Conservation (phyloP, 1,140 invertebrate species). For the Drusus annulatus region DNA sequence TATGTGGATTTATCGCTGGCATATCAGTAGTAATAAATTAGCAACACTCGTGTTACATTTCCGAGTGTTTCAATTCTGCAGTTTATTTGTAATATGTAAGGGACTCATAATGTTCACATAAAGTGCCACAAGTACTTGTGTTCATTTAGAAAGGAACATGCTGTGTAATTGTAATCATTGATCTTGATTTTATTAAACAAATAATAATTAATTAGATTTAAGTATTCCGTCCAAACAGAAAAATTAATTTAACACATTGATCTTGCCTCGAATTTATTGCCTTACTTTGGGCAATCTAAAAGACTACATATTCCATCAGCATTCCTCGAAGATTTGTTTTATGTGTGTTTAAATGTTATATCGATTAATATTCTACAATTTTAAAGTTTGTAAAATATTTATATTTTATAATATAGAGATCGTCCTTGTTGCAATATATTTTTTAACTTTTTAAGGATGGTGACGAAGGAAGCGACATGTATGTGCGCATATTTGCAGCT, state of each 20-base stretch:
- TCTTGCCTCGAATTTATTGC: conserved; percentile 12
- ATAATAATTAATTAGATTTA: not conserved
- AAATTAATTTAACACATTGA: not conserved
- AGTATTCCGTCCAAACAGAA: conserved; percentile 14
- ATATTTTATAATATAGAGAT: not conserved
- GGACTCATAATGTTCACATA: no score
- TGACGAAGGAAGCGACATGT: no score
- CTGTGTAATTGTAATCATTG: no score
- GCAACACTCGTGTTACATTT: not conserved
- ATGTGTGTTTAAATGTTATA: no score
- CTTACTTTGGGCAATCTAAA: not conserved
- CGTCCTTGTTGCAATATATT: not conserved
- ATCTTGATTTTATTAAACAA: no score
- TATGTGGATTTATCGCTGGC: not conserved
- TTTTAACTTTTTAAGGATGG: not conserved
- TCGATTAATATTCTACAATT: conserved; percentile 4
- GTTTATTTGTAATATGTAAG: no score
- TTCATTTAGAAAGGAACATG: no score
- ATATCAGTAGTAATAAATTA: not conserved
- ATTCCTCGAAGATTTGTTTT: no score
- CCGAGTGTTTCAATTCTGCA: no score
- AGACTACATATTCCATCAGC: no score
- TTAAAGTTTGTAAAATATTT: conserved; percentile 21
- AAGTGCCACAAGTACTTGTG: no score
- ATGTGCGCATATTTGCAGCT: not conserved